phyloP scores from a whole-genome alignment of 2,888 invertebrate genomes.

The Stenoptilia bipunctidactyla region DNA sequence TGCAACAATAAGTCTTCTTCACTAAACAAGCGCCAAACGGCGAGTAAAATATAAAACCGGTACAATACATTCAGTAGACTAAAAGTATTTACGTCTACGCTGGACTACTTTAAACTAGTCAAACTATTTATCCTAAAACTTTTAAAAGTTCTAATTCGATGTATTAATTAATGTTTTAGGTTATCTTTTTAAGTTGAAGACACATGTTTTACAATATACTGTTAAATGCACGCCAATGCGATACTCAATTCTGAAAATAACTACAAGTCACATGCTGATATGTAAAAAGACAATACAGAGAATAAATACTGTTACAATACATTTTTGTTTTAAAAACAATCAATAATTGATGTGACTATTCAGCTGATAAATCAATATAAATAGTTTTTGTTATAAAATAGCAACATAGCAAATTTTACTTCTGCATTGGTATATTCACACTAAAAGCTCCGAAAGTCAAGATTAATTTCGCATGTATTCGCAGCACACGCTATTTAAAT shows the following conservation, averaged over 20 bases:
- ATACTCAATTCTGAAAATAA: conserved; percentile 40
- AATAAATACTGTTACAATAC: no score
- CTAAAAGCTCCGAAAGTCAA: background rate
- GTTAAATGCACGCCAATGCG: conserved; percentile 39
- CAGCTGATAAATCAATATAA: no score
- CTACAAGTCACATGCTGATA: conserved; percentile 68
- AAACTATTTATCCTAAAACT: conserved; percentile 22
- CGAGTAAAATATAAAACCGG: background rate
- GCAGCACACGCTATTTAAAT: conserved; percentile 29
- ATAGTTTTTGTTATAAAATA: no score
- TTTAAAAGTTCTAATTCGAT: conserved; percentile 59
- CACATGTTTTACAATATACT: conserved; percentile 13
- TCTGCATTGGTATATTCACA: background rate
- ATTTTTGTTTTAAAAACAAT: no score
- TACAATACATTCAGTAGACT: conserved; percentile 19
- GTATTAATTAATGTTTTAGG: conserved; percentile 33
- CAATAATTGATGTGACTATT: no score
- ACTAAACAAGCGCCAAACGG: background rate
- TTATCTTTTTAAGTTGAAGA: conserved; percentile 3
- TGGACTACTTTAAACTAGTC: conserved; percentile 10
- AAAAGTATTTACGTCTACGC: conserved; percentile 34
- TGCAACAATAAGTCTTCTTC: background rate
- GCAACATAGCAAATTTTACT: no score
- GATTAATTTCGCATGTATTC: conserved; percentile 4
- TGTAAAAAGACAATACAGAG: conserved; percentile 39